These are phyloP conservation scores for Monomorium pharaonis DNA, from an alignment of 1,140 invertebrate genomes.

Conservation along the genomic window DNA sequence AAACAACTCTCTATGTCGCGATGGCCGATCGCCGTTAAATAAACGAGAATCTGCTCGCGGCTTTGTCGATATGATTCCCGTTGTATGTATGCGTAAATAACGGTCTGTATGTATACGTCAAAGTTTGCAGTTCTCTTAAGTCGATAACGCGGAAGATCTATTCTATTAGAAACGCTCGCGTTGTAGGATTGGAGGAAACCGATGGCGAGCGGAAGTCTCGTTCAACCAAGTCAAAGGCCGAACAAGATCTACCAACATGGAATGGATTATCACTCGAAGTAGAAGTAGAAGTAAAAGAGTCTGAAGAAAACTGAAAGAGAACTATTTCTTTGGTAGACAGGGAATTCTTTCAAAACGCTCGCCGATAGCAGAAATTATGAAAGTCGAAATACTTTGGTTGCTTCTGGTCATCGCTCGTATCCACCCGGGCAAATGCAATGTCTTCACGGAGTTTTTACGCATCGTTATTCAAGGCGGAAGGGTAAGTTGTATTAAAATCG, in stretches of 20 bases:
- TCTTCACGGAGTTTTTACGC: slow-evolving; percentile 62
- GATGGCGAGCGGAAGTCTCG: slow-evolving; percentile 35
- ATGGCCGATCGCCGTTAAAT: background rate
- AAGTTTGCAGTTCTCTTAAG: slow-evolving; percentile 50
- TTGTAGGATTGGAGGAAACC: slow-evolving; percentile 25
- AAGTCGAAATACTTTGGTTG: background rate
- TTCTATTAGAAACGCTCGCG: background rate
- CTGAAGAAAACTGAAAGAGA: slow-evolving; percentile 1
- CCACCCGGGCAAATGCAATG: background rate
- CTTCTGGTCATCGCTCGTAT: background rate
- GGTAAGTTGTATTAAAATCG: slow-evolving; percentile 64
- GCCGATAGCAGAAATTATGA: slow-evolving; percentile 17
- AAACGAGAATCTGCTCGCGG: slow-evolving; percentile 9
- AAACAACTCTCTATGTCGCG: slow-evolving; percentile 10
- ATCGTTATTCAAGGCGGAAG: slow-evolving; percentile 63
- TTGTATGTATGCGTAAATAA: background rate
- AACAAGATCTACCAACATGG: slow-evolving; percentile 30
- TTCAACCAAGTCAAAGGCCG: background rate
- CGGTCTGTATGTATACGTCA: background rate
- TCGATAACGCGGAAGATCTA: slow-evolving; percentile 4
- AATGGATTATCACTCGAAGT: slow-evolving; percentile 1
- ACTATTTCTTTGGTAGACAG: background rate
- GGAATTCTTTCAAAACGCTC: background rate
- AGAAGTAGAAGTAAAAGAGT: too few relatives aligned
- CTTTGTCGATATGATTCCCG: slow-evolving; percentile 3